Evolutionary conservation across 2,797 vertebrate genomes (phyloP), one percentile per base, ranked within the genome.

Genomic region (Phataginus tetradactyla): DNA sequence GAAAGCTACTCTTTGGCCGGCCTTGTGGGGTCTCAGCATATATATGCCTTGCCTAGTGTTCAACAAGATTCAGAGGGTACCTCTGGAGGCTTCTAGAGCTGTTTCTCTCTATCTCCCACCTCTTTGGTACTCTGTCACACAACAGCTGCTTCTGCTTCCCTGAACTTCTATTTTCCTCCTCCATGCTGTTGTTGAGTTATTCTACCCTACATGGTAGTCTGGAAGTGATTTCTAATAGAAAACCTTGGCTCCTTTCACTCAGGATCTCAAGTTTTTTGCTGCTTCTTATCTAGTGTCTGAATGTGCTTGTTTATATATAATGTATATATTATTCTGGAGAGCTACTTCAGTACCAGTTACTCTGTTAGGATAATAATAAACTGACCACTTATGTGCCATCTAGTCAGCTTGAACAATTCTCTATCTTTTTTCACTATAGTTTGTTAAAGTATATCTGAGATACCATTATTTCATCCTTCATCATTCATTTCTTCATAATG

Each of bases 391-490:
- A 0, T 64, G 45, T 79, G 11, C 15, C 45, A 53, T 45, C 86
- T 34, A 45, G 7, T 85, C n/a, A 90, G 25, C 29, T 74, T 68
- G 57, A 93, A 74, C 39, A 78, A 15, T 87, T 96, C 89, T 75
- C 15, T 55, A 1, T 89, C 49, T 72, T 88, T 93, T 55, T 90
- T 34, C n/a, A 53, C 53, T 79, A 13, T n/a, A 63, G n/a, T 80
- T n/a, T 88, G 77, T 79, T 87, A 85, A 80, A 85, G 17, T 29
- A 91, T 29, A 59, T 85, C 32, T 29, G 75, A 49, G 29, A 27
- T 80, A 68, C 3, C 29, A 51, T 94, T 20, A 55, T 91, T 95
- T 91, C 74, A 49, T 96, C 45, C 45, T 93, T 94, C 23, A 87
- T 63, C 71, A 45, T 45, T 45, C 45, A 45, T 45, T 45, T 45